Base-by-base conservation (phyloP, 2,113 vertebrate genomes). In the Argyrosomus japonicus region DNA sequence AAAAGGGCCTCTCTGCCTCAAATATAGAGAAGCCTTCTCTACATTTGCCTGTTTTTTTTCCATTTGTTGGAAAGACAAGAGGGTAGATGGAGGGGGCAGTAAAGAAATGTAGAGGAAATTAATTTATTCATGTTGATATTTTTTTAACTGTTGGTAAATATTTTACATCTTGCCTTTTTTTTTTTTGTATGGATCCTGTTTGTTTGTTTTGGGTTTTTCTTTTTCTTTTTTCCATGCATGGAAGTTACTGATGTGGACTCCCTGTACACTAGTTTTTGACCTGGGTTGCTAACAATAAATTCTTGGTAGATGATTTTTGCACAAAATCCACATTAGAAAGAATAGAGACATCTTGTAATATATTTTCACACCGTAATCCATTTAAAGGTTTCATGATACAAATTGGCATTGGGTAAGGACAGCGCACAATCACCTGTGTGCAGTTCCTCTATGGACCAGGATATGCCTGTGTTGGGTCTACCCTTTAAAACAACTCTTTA, bases 91-190 rank as follows among this genome's bases (percentile, higher is more conserved):
- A 58, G 14, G 36, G 57, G 67, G 73, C 85, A 89, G 84, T 69
- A 84, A 87, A 89, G 73, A 92, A 88, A 90, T 87, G 88, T 92
- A 93, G 92, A 89, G 81, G 72, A 91, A 91, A 93, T 91, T 94
- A 94, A 95, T 95, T 95, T 95, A 95, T 95, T 95, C 89, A 93
- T 93, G 89, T 94, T 87, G 79, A 90, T 94, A 93, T 95, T 95
- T 94, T 95, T 95, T 85, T 95, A 94, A 93, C 91, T 92, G 89
- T 93, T 90, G 89, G 89, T 93, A 93, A 93, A 92, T 92, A 93
- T 94, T 95, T 94, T 89, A 91, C 88, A 90, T 80, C 81, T 92
- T 86, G 84, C 85, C 88, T 92, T 40, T 40, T 40, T 40, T 92
- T 92, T 92, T 92, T 92, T 91, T 69, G 85, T 92, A 88, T 91